Base-by-base conservation (phyloP, 2,113 vertebrate genomes). In the Cinclus mexicanus region DNA sequence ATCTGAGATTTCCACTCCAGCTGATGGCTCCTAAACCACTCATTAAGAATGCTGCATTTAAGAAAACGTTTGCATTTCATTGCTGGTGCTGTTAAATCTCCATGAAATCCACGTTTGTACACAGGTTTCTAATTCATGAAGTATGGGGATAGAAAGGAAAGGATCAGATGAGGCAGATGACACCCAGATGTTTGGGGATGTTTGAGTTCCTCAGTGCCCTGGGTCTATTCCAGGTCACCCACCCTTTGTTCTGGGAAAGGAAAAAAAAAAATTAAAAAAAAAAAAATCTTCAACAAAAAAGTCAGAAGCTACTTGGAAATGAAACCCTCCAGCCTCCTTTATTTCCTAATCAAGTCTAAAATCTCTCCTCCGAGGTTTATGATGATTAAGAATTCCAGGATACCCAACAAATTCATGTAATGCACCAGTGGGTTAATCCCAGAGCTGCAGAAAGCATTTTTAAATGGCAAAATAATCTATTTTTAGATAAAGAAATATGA, bases 1-100 rank as follows among this genome's bases (percentile, higher is more conserved):
- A 91, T 72, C 95, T 96, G 88, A 75, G 89, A 93, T 81, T 92
- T 88, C 89, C 95, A 97, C 95, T 96, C 96, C 94, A 95, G 95
- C 95, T 96, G 96, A 98, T 92, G 89, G 89, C 77, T 97, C 93
- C 97, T 97, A 93, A 97, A 97, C 97, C 60, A 96, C 96, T 95
- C 94, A 50, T 50, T 50, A 50, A 50, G 85, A 89, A 97, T 93
- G 91, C 80, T 94, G 95, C 93, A 85, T 88, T 98, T 96, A 81
- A 95, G 59, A 87, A 79, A 87, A 57, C 65, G 93, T 97, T 97
- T 97, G 96, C 83, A 96, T 95, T 92, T 83, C 92, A 84, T 76
- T 95, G 82, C 80, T 64, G 94, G 93, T 56, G 86, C 95, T 87
- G 93, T 83, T 94, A 91, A 89, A 85, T 65, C 94, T 92, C 95